Conservation (phyloP, 2,888 invertebrate species). For the Nyleta sp. region DNA sequence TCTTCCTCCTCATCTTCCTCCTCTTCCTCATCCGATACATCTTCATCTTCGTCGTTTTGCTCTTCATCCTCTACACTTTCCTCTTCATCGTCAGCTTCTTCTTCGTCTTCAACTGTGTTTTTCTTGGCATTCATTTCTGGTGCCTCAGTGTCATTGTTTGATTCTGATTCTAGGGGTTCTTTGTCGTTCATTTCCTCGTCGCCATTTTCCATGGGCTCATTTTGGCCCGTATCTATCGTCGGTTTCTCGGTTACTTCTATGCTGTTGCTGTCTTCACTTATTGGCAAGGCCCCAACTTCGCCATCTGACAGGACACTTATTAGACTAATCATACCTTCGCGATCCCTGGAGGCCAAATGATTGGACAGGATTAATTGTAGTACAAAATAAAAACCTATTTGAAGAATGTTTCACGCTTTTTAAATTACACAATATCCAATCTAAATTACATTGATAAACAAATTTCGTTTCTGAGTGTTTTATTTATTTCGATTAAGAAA, state of each 20-base stretch:
- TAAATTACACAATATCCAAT: too few species aligned
- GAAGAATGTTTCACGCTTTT: too few species aligned
- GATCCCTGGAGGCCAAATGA: slow-evolving; percentile 88
- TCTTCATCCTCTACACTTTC: slow-evolving; percentile 35
- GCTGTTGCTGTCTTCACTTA: slow-evolving; percentile 87
- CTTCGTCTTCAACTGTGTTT: slow-evolving; percentile 66
- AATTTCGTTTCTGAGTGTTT: too few species aligned
- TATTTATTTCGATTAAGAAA: too few species aligned
- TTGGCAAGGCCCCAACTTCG: slow-evolving; percentile 86
- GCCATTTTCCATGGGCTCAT: slow-evolving; percentile 71
- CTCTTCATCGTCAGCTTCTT: slow-evolving; percentile 50
- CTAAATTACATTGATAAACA: too few species aligned
- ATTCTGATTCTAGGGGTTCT: slow-evolving; percentile 69
- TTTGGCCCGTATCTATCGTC: slow-evolving; percentile 84
- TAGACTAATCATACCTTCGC: slow-evolving; percentile 91
- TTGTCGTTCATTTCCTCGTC: slow-evolving; percentile 68
- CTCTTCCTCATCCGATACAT: slow-evolving; percentile 31
- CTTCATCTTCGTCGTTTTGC: slow-evolving; percentile 28
- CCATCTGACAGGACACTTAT: slow-evolving; percentile 89
- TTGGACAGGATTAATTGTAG: too few species aligned
- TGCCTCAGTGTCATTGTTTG: slow-evolving; percentile 53
- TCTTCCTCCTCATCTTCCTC: slow-evolving; percentile 31
- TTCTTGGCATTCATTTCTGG: slow-evolving; percentile 67
- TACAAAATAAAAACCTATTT: too few species aligned
- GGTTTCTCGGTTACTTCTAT: slow-evolving; percentile 84